Conservation (phyloP, 1,140 invertebrate species). For the Drepana arcuata region DNA sequence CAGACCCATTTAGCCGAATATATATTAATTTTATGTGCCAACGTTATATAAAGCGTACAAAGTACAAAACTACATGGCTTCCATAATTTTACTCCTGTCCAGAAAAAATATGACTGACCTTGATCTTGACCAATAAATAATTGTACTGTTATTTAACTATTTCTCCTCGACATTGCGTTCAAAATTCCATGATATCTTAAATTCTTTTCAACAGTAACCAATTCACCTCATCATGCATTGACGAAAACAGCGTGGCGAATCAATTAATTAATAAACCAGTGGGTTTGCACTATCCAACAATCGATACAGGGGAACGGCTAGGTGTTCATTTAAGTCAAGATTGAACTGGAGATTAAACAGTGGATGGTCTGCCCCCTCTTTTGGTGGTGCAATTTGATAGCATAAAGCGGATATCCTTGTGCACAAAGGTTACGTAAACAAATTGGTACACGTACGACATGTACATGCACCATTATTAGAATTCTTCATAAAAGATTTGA, state of each 20-base stretch:
- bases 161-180: not conserved
- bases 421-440: no score
- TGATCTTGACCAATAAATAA: no score
- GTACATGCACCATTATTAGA: no score
- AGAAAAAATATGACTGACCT: no score
- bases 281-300: slow-evolving; percentile 43
- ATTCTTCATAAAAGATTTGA: no score
- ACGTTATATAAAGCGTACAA: no score
- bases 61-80: not conserved
- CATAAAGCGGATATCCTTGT: slow-evolving; percentile 16
- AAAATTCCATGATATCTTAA: not conserved
- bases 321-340: slow-evolving; percentile 64
- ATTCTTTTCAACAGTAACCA: not conserved
- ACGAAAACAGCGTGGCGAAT: slow-evolving; percentile 29
- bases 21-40: no score
- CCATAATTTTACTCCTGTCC: not conserved
- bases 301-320: slow-evolving; percentile 21
- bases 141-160: not conserved
- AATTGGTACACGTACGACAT: no score
- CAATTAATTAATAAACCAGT: slow-evolving; percentile 59
- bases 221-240: slow-evolving; percentile 21
- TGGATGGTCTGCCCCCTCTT: slow-evolving; percentile 33
- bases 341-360: slow-evolving; percentile 56
- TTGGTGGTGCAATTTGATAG: slow-evolving; percentile 9
- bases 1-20: no score